phyloP scores from a whole-genome alignment of 2,888 invertebrate species.

The Elegia similella region DNA sequence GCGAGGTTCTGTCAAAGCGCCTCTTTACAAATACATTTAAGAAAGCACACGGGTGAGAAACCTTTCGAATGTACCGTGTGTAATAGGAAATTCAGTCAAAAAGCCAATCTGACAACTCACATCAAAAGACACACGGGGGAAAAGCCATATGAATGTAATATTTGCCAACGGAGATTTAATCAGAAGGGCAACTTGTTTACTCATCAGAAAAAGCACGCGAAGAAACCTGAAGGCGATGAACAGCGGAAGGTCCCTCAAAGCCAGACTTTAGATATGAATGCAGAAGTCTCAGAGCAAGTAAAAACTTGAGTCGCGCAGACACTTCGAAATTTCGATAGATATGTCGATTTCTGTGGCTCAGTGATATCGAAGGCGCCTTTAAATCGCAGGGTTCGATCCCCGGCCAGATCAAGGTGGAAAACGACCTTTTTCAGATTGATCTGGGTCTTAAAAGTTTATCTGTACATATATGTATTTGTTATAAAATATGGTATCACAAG shows the following conservation, averaged over 20 bases:
- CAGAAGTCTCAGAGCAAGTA: background rate
- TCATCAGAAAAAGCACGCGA: slow-evolving; percentile 4
- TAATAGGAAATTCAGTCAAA: slow-evolving; percentile 3
- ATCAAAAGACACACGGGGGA: slow-evolving; percentile 8
- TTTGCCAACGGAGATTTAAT: slow-evolving; percentile 9
- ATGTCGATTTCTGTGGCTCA: too few species aligned
- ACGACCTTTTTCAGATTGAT: too few species aligned
- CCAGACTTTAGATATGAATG: background rate
- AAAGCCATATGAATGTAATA: slow-evolving; percentile 9
- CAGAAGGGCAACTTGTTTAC: slow-evolving; percentile 8
- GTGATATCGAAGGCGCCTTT: too few species aligned
- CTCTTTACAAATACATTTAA: slow-evolving; percentile 8
- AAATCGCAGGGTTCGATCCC: too few species aligned
- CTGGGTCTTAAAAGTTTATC: too few species aligned
- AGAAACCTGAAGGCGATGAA: slow-evolving; percentile 1
- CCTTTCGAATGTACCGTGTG: slow-evolving; percentile 7
- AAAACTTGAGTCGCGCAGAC: background rate
- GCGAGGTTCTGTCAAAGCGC: slow-evolving; percentile 6
- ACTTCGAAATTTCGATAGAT: too few species aligned
- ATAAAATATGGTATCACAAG: too few species aligned
- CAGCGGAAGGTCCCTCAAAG: background rate
- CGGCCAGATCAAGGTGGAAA: too few species aligned
- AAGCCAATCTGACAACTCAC: slow-evolving; percentile 4
- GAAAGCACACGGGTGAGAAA: slow-evolving; percentile 12
- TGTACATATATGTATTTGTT: too few species aligned